Conservation (phyloP, 2,888 invertebrate genomes). For the Leucophenga montana region DNA sequence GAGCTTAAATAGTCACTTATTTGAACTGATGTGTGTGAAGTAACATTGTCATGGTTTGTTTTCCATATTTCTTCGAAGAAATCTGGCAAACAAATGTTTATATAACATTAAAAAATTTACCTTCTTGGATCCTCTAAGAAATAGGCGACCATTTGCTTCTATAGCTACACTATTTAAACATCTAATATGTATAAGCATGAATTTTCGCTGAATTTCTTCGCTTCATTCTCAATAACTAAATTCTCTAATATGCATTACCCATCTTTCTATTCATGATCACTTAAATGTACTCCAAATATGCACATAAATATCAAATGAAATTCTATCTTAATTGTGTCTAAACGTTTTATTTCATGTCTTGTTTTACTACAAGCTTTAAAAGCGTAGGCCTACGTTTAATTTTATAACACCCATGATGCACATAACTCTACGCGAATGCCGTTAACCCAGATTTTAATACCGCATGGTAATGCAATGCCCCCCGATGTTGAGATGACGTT, state of each 20-base stretch:
- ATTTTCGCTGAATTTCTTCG: too few species aligned
- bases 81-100: too few species aligned
- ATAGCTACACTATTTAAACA: too few species aligned
- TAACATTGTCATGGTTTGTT: too few species aligned
- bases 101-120: too few species aligned
- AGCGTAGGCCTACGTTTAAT: constrained; percentile 41
- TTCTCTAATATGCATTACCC: neutral
- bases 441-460: constrained; percentile 43
- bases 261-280: neutral
- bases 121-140: too few species aligned
- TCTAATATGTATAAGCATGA: too few species aligned
- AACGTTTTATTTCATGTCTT: constrained; percentile 30
- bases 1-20: too few species aligned
- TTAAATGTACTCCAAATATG: neutral
- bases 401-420: constrained; percentile 44
- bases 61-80: too few species aligned
- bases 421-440: constrained; percentile 50
- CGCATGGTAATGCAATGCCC: constrained; percentile 42
- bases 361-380: constrained; percentile 15
- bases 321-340: constrained; percentile 49
- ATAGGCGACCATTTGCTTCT: too few species aligned
- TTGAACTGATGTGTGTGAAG: too few species aligned
- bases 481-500: neutral
- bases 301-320: constrained; percentile 19
- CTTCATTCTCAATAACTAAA: too few species aligned